Evolutionary conservation across 2,888 invertebrate genomes (phyloP).

Genomic region (Agelastica alni): DNA sequence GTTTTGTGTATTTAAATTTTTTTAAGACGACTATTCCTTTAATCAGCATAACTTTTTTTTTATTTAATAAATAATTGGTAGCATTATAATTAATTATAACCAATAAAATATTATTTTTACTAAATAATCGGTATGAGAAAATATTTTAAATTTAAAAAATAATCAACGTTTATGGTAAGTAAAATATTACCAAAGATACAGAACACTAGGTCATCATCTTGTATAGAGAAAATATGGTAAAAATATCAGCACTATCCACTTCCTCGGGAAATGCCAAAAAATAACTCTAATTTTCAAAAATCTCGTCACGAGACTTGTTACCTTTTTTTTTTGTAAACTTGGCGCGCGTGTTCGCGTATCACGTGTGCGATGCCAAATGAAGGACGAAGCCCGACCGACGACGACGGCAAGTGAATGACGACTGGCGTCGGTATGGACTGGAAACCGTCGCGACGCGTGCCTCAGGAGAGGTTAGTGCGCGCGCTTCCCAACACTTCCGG

Average conservation of each 20-base stretch:
- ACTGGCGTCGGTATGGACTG: constrained; percentile 51
- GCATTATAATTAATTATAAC: too few relatives aligned
- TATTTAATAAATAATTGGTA: too few relatives aligned
- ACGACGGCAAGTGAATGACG: constrained; percentile 48
- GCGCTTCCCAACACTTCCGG: constrained; percentile 61
- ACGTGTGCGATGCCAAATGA: constrained; percentile 38
- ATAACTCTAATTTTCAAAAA: constrained; percentile 7
- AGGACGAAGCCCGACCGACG: constrained; percentile 46
- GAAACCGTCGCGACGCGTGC: constrained; percentile 57
- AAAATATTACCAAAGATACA: too few relatives aligned
- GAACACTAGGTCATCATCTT: too few relatives aligned
- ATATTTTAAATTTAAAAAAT: too few relatives aligned
- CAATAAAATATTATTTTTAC: too few relatives aligned
- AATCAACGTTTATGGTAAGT: too few relatives aligned
- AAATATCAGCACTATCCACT: constrained; percentile 19
- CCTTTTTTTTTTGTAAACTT: not conserved
- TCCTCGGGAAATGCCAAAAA: constrained; percentile 6
- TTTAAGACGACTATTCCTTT: too few relatives aligned
- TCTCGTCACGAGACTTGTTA: constrained; percentile 22
- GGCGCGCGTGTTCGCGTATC: constrained; percentile 23
- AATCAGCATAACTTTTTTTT: too few relatives aligned
- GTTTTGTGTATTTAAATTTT: too few relatives aligned
- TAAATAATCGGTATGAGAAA: too few relatives aligned
- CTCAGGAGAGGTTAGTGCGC: constrained; percentile 58
- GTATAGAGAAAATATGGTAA: constrained; percentile 21